Evolutionary conservation across 2,113 vertebrate species (phyloP).

Genomic region (Lipotes vexillifer): DNA sequence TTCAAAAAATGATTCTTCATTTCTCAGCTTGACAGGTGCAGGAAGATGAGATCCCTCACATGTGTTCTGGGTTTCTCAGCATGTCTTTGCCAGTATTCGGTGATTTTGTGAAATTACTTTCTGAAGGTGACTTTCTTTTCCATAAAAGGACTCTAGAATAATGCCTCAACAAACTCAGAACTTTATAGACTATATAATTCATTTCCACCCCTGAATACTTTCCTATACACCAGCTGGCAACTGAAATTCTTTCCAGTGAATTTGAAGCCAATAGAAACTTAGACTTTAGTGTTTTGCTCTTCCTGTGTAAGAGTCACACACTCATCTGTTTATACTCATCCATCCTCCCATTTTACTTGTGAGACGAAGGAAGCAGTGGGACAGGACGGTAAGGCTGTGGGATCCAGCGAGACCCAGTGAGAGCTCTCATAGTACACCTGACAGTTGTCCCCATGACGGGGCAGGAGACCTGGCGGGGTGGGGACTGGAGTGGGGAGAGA

Average conservation of each 20-base stretch:
- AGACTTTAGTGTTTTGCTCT: background rate
- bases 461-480: background rate
- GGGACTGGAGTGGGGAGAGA: background rate
- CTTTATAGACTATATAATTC: background rate
- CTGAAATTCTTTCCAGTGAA: background rate
- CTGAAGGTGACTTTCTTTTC: background rate
- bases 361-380: background rate
- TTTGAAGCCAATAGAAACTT: too few relatives aligned
- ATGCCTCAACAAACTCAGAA: background rate
- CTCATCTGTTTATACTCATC: too few relatives aligned
- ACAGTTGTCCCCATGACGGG: rapidly evolving
- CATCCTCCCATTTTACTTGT: background rate
- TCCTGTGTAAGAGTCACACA: background rate
- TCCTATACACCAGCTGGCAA: background rate
- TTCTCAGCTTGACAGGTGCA: background rate
- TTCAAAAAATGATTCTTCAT: background rate
- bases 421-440: background rate
- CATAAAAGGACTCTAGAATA: background rate
- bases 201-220: background rate
- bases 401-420: rapidly evolving
- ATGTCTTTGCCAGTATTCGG: background rate
- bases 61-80: background rate
- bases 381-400: background rate
- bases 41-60: rapidly evolving
- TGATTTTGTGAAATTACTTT: background rate